Conservation (phyloP, 2,888 invertebrate species). For the Caenorhabditis japonica region DNA sequence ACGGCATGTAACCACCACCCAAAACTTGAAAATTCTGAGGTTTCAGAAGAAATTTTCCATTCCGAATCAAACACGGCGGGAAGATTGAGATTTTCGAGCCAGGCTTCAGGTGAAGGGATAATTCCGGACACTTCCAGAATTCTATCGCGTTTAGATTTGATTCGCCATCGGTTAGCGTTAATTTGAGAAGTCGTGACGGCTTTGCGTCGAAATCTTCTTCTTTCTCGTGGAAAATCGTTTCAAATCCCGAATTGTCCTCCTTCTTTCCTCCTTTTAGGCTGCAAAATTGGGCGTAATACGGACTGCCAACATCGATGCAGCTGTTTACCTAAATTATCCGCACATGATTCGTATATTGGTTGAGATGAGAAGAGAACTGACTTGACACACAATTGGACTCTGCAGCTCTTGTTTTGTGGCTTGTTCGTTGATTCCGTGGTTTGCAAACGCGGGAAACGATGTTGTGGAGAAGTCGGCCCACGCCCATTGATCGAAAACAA, state of each 20-base stretch:
- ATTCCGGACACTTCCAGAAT: slow-evolving; percentile 27
- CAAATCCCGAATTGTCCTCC: slow-evolving; percentile 44
- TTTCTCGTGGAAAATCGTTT: slow-evolving; percentile 42
- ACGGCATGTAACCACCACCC: slow-evolving; percentile 29
- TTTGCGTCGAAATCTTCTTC: slow-evolving; percentile 46
- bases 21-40: slow-evolving; percentile 33
- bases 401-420: slow-evolving; percentile 7
- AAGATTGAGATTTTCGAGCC: slow-evolving; percentile 34
- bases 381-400: slow-evolving; percentile 41
- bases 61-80: slow-evolving; percentile 23
- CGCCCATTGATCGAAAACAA: slow-evolving; percentile 50
- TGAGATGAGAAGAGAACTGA: no score
- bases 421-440: slow-evolving; percentile 26
- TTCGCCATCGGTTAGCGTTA: slow-evolving; percentile 36
- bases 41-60: slow-evolving; percentile 57
- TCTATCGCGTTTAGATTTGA: slow-evolving; percentile 27
- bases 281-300: slow-evolving; percentile 38
- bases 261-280: slow-evolving; percentile 8
- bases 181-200: slow-evolving; percentile 33
- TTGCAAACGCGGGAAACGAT: slow-evolving; percentile 32
- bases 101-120: slow-evolving; percentile 38
- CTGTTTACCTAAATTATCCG: slow-evolving; percentile 23
- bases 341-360: background rate
- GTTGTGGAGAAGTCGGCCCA: slow-evolving; percentile 19
- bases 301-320: slow-evolving; percentile 32